phyloP scores from a whole-genome alignment of 2,797 vertebrate genomes.

The Periophthalmus magnuspinnatus region DNA sequence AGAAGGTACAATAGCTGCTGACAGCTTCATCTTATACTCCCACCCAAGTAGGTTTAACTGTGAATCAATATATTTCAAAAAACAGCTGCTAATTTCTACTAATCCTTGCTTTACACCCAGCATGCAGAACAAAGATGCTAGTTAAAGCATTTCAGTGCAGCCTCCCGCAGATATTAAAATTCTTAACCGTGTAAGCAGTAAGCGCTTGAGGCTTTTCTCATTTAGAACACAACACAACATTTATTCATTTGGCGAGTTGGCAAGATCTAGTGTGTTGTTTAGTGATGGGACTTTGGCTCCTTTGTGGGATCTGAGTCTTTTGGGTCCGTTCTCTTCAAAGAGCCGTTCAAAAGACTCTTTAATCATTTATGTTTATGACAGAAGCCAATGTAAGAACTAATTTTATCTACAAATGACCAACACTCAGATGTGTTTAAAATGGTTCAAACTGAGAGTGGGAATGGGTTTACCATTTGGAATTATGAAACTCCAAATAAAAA shows the following conservation, averaged over 20 bases:
- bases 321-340: too few relatives aligned
- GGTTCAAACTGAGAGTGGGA: too few relatives aligned
- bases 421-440: too few relatives aligned
- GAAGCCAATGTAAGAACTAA: too few relatives aligned
- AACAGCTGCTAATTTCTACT: constrained; percentile 14
- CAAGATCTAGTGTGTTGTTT: constrained; percentile 28
- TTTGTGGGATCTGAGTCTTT: too few relatives aligned
- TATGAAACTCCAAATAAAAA: too few relatives aligned
- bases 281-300: too few relatives aligned
- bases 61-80: constrained; percentile 5
- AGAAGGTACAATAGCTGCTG: background rate
- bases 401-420: too few relatives aligned
- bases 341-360: too few relatives aligned
- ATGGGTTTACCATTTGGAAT: too few relatives aligned
- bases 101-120: constrained; percentile 29
- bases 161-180: constrained; percentile 30
- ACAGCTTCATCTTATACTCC: constrained; percentile 2
- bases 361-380: too few relatives aligned
- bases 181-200: constrained; percentile 34
- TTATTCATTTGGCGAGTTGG: constrained; percentile 52
- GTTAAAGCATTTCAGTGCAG: constrained; percentile 32
- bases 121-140: constrained; percentile 26
- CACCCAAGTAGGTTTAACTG: background rate
- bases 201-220: constrained; percentile 36
- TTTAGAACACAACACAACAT: constrained; percentile 48